phyloP scores from a whole-genome alignment of 1,140 invertebrate genomes.

The Pseudomyrmex cubaensis region DNA sequence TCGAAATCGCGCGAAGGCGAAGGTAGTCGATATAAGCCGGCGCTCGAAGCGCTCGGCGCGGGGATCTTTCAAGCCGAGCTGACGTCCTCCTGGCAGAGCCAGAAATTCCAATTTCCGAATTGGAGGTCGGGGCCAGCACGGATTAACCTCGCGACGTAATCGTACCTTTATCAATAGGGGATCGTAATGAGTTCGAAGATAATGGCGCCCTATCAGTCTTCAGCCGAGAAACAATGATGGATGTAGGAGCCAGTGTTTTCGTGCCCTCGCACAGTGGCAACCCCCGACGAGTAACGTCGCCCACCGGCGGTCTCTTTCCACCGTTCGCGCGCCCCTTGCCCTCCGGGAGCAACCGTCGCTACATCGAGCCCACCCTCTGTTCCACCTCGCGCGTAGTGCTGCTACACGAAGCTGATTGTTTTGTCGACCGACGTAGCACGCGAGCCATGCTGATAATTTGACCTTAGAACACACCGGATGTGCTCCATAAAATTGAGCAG shows the following conservation, averaged over 20 bases:
- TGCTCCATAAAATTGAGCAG: slow-evolving; percentile 46
- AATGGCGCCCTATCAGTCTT: slow-evolving; percentile 84
- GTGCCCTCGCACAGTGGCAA: slow-evolving; percentile 72
- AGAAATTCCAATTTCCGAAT: slow-evolving; percentile 84
- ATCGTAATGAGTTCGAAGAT: slow-evolving; percentile 85
- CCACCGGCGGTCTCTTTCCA: slow-evolving; percentile 45
- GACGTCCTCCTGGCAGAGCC: slow-evolving; percentile 78
- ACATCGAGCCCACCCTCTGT: slow-evolving; percentile 23
- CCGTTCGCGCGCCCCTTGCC: slow-evolving; percentile 23
- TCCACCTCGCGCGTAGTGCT: slow-evolving; percentile 52
- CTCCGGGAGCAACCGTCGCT: slow-evolving; percentile 7
- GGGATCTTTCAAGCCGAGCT: slow-evolving; percentile 77
- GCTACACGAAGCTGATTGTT: slow-evolving; percentile 77
- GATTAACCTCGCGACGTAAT: slow-evolving; percentile 80
- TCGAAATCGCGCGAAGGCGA: slow-evolving; percentile 59
- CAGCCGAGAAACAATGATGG: slow-evolving; percentile 83
- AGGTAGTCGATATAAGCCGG: slow-evolving; percentile 49
- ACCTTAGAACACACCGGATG: slow-evolving; percentile 69
- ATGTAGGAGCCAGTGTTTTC: slow-evolving; percentile 81
- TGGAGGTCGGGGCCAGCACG: slow-evolving; percentile 57
- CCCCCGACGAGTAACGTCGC: slow-evolving; percentile 50
- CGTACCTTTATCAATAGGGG: slow-evolving; percentile 84
- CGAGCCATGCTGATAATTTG: slow-evolving; percentile 75
- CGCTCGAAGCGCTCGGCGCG: slow-evolving; percentile 68
- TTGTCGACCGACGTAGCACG: slow-evolving; percentile 78